A percentile compares a stretch with the other conserved stretches of the same genome.
phyloP scores from a whole-genome alignment of 2,113 vertebrate species.

The Colius striatus region DNA sequence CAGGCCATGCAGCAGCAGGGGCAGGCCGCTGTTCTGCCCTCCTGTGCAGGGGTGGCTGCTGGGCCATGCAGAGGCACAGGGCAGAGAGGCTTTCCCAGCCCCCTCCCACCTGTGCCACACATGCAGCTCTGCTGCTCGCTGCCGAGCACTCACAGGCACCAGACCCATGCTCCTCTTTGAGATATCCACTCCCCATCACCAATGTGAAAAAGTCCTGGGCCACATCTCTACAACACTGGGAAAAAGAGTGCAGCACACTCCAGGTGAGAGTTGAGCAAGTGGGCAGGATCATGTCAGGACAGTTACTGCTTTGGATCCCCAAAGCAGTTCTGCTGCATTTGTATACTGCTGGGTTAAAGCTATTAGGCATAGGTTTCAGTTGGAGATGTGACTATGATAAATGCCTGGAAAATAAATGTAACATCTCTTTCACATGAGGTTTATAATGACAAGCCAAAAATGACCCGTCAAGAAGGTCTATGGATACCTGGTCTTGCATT shows the following conservation, averaged over 20 bases:
- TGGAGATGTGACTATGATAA: not conserved
- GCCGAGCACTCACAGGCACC: not conserved
- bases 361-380: not conserved
- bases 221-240: not conserved
- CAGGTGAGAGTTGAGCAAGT: not conserved
- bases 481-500: not conserved
- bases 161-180: fast-evolving
- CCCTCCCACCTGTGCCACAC: not conserved
- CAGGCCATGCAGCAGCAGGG: not conserved
- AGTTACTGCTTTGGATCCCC: not conserved
- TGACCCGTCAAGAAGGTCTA: not conserved
- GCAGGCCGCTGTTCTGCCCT: not conserved
- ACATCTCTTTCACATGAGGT: not conserved
- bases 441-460: not conserved
- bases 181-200: not conserved
- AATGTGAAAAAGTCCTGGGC: not conserved
- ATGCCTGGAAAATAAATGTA: not conserved
- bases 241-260: not conserved
- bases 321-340: not conserved
- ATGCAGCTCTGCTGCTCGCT: fast-evolving
- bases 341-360: not conserved
- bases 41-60: not conserved
- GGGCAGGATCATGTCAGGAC: not conserved
- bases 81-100: not conserved
- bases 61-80: fast-evolving